Conservation (phyloP, 1,140 invertebrate genomes). For the Potamilus streckersoni region DNA sequence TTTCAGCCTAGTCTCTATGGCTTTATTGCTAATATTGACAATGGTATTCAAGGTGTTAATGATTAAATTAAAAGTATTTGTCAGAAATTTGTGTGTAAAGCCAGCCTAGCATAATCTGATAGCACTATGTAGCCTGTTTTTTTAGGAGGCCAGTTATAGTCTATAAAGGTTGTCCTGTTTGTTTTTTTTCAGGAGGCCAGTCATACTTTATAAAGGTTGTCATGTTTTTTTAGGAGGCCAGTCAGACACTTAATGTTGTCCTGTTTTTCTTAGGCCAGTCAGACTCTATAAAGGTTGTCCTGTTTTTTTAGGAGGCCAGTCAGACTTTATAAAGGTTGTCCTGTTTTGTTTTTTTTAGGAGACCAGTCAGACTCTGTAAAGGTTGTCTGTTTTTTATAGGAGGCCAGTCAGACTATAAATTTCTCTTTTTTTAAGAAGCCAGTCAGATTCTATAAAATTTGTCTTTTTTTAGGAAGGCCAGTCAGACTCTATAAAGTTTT, state of each 20-base stretch:
- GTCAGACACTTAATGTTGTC: conserved; percentile 3
- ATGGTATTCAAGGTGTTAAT: no score
- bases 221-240: conserved; percentile 50
- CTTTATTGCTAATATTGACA: no score
- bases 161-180: background rate
- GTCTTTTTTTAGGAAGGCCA: no score
- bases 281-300: background rate
- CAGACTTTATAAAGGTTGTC: background rate
- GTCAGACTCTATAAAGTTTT: no score
- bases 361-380: conserved; percentile 32
- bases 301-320: conserved; percentile 51
- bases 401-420: conserved; percentile 37
- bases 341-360: conserved; percentile 44
- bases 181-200: conserved; percentile 52
- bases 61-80: no score
- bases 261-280: conserved; percentile 36
- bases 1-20: no score
- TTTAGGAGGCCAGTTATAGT: conserved; percentile 55
- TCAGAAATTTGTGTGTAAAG: no score
- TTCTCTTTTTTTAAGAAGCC: no score
- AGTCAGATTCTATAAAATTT: no score
- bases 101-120: no score
- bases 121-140: no score
- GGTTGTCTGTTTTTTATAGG: conserved; percentile 36
- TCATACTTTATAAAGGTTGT: background rate